Evolutionary conservation across 1,140 invertebrate species (phyloP).

Genomic region (Rhyacophila brunnea): DNA sequence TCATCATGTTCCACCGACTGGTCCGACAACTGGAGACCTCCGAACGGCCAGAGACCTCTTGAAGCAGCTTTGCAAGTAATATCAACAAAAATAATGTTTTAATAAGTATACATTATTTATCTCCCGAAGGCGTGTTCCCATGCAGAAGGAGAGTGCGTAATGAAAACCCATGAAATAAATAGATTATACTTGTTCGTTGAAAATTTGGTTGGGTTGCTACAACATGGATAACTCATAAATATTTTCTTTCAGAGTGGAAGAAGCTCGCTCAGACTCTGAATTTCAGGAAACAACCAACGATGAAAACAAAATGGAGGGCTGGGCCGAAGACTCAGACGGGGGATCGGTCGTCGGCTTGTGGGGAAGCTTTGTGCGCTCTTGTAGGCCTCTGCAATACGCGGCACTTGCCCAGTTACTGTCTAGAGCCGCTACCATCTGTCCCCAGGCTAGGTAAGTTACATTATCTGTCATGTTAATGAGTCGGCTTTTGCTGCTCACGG

Average conservation of each 20-base stretch:
- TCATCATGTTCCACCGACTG: constrained; percentile 63
- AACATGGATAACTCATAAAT: too few species aligned
- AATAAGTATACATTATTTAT: not conserved
- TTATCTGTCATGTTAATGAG: not conserved
- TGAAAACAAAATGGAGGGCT: constrained; percentile 1
- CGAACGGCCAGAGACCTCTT: constrained; percentile 66
- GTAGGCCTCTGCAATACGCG: constrained; percentile 43
- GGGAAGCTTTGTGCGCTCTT: constrained; percentile 46
- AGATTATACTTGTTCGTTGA: too few species aligned
- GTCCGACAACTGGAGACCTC: constrained; percentile 64
- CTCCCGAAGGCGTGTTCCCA: too few species aligned
- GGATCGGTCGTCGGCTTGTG: constrained; percentile 47
- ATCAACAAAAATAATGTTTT: too few species aligned
- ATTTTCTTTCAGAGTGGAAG: constrained; percentile 13
- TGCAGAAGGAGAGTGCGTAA: too few species aligned
- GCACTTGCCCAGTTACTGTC: constrained; percentile 44
- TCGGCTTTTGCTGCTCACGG: too few species aligned
- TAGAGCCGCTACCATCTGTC: constrained; percentile 39
- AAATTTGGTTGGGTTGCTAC: too few species aligned
- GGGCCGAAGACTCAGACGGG: constrained; percentile 35
- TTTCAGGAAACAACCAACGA: not conserved
- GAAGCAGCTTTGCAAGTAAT: constrained; percentile 62
- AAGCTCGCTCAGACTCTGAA: constrained; percentile 10
- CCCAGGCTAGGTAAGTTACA: constrained; percentile 26
- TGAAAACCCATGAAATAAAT: too few species aligned